Conservation (phyloP, 2,888 invertebrate genomes). For the Philaethria dido region DNA sequence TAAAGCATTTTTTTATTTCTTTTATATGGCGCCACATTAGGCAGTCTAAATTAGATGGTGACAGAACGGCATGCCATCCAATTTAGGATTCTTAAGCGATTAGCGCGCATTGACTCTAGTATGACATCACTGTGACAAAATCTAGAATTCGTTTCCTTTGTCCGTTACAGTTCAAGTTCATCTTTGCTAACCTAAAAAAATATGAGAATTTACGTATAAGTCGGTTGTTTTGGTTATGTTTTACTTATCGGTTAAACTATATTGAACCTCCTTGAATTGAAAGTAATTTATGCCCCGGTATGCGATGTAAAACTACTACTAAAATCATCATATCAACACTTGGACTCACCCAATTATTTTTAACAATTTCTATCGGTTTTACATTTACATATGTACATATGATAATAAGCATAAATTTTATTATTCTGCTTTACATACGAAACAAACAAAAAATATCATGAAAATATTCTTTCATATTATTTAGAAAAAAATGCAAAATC, state of each 20-base stretch:
- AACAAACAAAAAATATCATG: too few relatives aligned
- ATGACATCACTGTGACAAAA: constrained; percentile 31
- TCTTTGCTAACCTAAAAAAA: not conserved
- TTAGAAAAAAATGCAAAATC: not conserved
- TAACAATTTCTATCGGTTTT: too few relatives aligned
- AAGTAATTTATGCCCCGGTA: too few relatives aligned
- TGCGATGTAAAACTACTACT: too few relatives aligned
- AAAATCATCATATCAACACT: too few relatives aligned
- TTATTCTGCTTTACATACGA: too few relatives aligned
- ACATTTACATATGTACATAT: too few relatives aligned
- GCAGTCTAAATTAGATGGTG: constrained; percentile 47
- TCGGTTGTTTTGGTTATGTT: too few relatives aligned
- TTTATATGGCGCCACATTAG: constrained; percentile 29
- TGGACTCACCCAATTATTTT: too few relatives aligned
- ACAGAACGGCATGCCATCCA: constrained; percentile 41
- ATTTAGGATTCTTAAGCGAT: constrained; percentile 39
- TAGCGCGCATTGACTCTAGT: constrained; percentile 29
- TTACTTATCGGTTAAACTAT: not conserved
- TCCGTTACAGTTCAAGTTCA: not conserved
- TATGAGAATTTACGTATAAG: not conserved
- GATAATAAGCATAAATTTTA: too few relatives aligned
- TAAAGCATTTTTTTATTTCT: constrained; percentile 3
- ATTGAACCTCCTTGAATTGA: not conserved
- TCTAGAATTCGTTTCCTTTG: constrained; percentile 7
- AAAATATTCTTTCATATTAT: too few relatives aligned